These are phyloP conservation scores for Mus minutoides DNA, from an alignment of 2,797 vertebrate species.

Conservation along the genomic window DNA sequence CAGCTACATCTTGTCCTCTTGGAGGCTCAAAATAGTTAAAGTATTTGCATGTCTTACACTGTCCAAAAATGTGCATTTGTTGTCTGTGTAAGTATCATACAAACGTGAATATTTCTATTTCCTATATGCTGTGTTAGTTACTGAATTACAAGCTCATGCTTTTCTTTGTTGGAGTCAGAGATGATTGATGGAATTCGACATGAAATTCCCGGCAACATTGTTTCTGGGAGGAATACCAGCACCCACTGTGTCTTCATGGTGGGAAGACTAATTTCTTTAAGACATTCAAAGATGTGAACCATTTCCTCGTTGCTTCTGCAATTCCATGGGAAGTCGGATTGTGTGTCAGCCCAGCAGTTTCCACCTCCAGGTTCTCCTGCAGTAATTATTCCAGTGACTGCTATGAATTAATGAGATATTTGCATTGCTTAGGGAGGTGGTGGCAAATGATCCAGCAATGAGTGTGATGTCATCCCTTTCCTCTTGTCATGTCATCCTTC, in stretches of 20 bases:
- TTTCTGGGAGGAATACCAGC: background rate
- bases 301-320: background rate
- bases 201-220: background rate
- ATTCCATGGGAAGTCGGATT: background rate
- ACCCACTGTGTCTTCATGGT: background rate
- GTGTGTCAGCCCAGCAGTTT: background rate
- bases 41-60: background rate
- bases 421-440: background rate
- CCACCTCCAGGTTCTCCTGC: background rate
- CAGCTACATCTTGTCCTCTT: background rate
- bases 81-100: background rate
- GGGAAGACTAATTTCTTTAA: background rate
- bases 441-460: background rate
- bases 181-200: background rate
- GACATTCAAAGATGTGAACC: background rate
- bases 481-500: background rate
- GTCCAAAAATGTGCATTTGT: background rate
- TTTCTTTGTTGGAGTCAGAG: background rate
- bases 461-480: background rate
- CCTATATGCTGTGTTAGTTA: background rate
- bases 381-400: background rate
- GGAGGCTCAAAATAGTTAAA: background rate
- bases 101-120: background rate
- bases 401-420: background rate
- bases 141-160: background rate